Base-by-base conservation (phyloP, 2,888 invertebrate species). In the Scaptodrosophila latifasciaeformis region DNA sequence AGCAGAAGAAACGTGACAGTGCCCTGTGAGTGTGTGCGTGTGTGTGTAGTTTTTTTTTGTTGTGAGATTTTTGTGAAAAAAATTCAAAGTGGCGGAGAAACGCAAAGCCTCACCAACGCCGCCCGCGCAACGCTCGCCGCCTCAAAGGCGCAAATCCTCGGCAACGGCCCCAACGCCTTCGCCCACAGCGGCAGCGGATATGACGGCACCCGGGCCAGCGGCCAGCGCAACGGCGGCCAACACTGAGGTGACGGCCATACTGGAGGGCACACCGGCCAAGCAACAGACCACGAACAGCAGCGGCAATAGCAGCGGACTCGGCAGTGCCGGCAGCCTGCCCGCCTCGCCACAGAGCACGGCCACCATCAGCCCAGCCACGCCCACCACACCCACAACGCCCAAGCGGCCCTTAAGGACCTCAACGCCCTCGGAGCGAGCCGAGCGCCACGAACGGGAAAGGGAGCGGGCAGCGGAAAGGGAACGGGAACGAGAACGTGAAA, bases 31-130 rank as follows among this genome's bases (percentile, higher is more conserved):
- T n/a, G n/a, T 18, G 18, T 29, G 46, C 29, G 31, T 35, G 43
- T 12, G 1, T 6, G 21, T 49, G 12, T 51, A 18, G n/a, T 27
- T 39, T 31, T 31, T 10, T 50, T 27, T 31, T 34, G 29, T 52
- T 52, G 56, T 59, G 49, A 49, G 49, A 30, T 24, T 43, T 43
- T 42, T 49, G 40, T 39, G 42, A 56, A 27, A 37, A 66, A 65
- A 64, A 65, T 50, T 74, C 81, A 86, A 84, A 84, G 86, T 85
- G 85, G 85, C 85, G 79, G 85, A 86, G 63, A 86, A 86, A 86
- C 79, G 84, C 63, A 86, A 85, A 59, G 80, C 82, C 61, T 72
- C 84, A 48, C 82, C 85, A 63, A 84, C 84, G 62, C 82, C 85
- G 54, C 65, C 76, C 56, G 54, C 68, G 72, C 75, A 75, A 52